phyloP scores from a whole-genome alignment of 2,888 invertebrate species.

The Alcis repandata region DNA sequence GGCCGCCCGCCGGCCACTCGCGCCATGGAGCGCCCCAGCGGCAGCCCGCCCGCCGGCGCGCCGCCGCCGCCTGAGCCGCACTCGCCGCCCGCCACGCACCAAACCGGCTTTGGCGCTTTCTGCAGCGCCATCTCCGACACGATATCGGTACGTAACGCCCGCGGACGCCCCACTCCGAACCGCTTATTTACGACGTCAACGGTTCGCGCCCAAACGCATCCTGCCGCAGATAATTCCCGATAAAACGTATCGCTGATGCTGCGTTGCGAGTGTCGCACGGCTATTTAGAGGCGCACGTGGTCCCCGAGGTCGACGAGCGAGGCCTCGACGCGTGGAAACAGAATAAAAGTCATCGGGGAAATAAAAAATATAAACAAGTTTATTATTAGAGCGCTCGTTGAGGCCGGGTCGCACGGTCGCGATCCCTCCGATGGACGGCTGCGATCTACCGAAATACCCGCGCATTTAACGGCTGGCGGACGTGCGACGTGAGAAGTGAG shows the following conservation, averaged over 20 bases:
- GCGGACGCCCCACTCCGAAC: slow-evolving; percentile 45
- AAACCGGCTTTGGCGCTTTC: slow-evolving; percentile 81
- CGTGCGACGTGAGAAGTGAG: slow-evolving; percentile 70
- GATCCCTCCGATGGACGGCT: slow-evolving; percentile 84
- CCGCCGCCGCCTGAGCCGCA: slow-evolving; percentile 41
- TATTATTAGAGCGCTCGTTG: slow-evolving; percentile 85
- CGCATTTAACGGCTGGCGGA: slow-evolving; percentile 74
- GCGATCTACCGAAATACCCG: slow-evolving; percentile 85
- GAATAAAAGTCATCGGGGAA: slow-evolving; percentile 75
- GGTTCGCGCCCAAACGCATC: slow-evolving; percentile 61
- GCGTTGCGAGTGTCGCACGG: slow-evolving; percentile 63
- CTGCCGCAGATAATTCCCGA: slow-evolving; percentile 66
- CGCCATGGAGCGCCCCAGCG: slow-evolving; percentile 76
- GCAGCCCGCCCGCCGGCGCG: slow-evolving; percentile 67
- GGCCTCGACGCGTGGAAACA: slow-evolving; percentile 64
- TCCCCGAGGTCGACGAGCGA: slow-evolving; percentile 70
- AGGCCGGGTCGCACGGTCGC: slow-evolving; percentile 85
- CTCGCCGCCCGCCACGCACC: slow-evolving; percentile 56
- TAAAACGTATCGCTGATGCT: slow-evolving; percentile 57
- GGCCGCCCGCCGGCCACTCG: slow-evolving; percentile 70
- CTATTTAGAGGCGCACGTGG: slow-evolving; percentile 84
- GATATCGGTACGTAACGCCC: slow-evolving; percentile 78
- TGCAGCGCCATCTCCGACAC: slow-evolving; percentile 84
- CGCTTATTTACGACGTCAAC: slow-evolving; percentile 44
- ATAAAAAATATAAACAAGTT: slow-evolving; percentile 86